Evolutionary conservation across 35 echinoderm and acorn worm species (phyloP).

Genomic region (Amphiura filiformis): DNA sequence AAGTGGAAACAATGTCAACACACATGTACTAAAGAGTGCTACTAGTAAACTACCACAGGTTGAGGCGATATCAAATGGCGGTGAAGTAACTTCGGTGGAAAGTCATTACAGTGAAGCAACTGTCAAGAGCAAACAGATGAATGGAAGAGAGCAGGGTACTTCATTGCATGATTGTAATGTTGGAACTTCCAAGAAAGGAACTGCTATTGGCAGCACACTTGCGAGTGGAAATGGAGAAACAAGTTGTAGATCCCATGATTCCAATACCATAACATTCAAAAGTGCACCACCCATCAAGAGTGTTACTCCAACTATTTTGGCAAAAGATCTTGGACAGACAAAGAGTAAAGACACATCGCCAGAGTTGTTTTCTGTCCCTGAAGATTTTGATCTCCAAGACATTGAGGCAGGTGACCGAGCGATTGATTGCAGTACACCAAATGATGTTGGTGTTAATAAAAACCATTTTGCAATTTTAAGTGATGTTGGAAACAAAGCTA

Average conservation of each 20-base stretch:
- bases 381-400: not conserved
- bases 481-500: not conserved
- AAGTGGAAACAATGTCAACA: not conserved
- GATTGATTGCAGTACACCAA: not conserved
- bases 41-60: not conserved
- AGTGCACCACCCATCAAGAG: too few species aligned
- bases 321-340: not conserved
- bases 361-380: slow-evolving; percentile 28
- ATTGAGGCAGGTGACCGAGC: not conserved
- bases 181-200: too few species aligned
- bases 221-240: not conserved
- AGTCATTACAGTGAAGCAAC: too few species aligned
- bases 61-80: too few species aligned
- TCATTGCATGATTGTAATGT: too few species aligned
- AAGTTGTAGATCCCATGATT: too few species aligned
- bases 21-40: not conserved
- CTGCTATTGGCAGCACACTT: too few species aligned
- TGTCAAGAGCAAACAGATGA: too few species aligned
- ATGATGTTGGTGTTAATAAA: not conserved
- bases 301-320: not conserved
- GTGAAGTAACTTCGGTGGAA: too few species aligned
- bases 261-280: too few species aligned
- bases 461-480: not conserved
- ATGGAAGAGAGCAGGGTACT: too few species aligned
- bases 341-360: slow-evolving; percentile 1